Evolutionary conservation across 2,797 vertebrate genomes (phyloP).

Genomic region (Distichodus sexfasciatus): DNA sequence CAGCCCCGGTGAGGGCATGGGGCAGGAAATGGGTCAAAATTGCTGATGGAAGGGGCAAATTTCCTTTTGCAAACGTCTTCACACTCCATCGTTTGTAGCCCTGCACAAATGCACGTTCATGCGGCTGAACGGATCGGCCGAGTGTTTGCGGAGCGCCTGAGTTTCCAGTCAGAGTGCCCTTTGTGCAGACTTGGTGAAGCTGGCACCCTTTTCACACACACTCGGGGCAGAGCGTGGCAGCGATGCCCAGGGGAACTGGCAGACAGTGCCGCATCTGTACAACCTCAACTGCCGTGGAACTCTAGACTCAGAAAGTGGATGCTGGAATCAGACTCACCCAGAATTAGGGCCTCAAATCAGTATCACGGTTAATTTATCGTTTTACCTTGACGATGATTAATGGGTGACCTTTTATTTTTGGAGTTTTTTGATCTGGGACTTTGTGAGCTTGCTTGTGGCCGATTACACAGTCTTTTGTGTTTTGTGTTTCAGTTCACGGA

Average conservation of each 20-base stretch:
- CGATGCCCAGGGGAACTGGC: conserved; percentile 48
- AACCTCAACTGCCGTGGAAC: conserved; percentile 14
- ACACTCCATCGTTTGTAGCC: conserved; percentile 74
- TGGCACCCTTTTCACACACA: conserved; percentile 61
- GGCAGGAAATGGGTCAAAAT: conserved; percentile 40
- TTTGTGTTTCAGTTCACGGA: too few relatives aligned
- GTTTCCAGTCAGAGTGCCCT: conserved; percentile 38
- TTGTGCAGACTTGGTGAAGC: conserved; percentile 31
- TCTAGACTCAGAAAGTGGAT: conserved; percentile 11
- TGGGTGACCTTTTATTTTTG: too few relatives aligned
- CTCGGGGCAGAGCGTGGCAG: conserved; percentile 50
- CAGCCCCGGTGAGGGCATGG: not conserved
- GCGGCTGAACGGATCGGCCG: conserved; percentile 43
- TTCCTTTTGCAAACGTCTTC: conserved; percentile 63
- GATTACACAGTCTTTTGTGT: too few relatives aligned
- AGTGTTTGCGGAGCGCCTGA: conserved; percentile 48
- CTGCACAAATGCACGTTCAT: conserved; percentile 75
- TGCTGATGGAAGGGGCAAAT: conserved; percentile 50
- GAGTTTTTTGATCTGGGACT: too few relatives aligned
- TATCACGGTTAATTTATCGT: too few relatives aligned
- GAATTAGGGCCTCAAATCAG: too few relatives aligned
- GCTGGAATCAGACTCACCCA: not conserved
- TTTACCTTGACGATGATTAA: too few relatives aligned
- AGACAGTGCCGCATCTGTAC: conserved; percentile 65
- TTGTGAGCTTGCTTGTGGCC: too few relatives aligned